Evolutionary conservation across 2,113 vertebrate genomes (phyloP).

Genomic region (Entelurus aequoreus): DNA sequence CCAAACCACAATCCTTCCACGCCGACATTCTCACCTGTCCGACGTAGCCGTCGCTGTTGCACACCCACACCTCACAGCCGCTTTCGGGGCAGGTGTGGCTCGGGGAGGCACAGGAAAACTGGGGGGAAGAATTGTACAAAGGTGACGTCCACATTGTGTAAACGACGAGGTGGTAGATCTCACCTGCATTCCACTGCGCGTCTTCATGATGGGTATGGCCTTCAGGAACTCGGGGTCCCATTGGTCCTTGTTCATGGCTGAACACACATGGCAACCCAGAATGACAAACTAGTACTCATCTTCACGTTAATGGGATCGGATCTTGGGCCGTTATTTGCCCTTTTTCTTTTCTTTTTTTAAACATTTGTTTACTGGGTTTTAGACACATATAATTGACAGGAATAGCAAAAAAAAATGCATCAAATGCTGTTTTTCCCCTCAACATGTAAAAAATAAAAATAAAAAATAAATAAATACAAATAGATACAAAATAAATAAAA

Average conservation of each 20-base stretch:
- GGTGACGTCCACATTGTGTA: neutral
- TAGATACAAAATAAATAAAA: no score
- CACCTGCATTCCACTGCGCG: conserved; percentile 96
- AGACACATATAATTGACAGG: no score
- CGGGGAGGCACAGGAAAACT: conserved; percentile 98
- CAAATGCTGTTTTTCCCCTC: no score
- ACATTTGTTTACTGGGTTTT: no score
- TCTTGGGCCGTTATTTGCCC: no score
- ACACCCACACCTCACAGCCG: conserved; percentile 93
- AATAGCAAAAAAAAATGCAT: no score
- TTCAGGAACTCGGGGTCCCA: conserved; percentile 98
- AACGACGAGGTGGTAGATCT: conserved; percentile 1
- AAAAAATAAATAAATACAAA: no score
- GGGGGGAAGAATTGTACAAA: neutral
- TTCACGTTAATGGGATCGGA: no score
- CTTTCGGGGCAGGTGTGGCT: conserved; percentile 87
- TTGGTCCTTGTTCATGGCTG: conserved; percentile 91
- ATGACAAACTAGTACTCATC: neutral
- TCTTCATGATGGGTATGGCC: conserved; percentile 99
- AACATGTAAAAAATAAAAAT: no score
- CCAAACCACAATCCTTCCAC: neutral
- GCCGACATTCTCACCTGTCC: conserved; percentile 81
- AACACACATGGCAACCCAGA: conserved; percentile 6
- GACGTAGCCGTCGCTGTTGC: conserved; percentile 96
- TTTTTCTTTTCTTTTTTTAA: no score